These are phyloP conservation scores for Sepiola atlantica DNA, from an alignment of 2,888 invertebrate species.

Conservation along the genomic window DNA sequence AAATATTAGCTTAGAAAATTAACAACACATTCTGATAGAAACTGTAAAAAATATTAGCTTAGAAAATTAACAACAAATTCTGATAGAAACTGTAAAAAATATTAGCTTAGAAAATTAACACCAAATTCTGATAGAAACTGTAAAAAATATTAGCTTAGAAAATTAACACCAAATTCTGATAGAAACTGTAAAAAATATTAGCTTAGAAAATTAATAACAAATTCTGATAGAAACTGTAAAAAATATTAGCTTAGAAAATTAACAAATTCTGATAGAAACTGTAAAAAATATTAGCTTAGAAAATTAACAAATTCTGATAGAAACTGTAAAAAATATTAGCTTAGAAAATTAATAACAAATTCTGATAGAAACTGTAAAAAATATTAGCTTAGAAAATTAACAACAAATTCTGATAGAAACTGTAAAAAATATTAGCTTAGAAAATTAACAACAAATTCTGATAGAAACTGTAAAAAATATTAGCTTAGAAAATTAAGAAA, in stretches of 20 bases:
- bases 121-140: no score
- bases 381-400: neutral
- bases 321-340: neutral
- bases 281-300: neutral
- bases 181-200: no score
- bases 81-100: no score
- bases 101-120: neutral
- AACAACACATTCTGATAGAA: no score
- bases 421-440: neutral
- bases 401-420: no score
- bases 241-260: neutral
- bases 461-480: no score
- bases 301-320: neutral
- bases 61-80: neutral
- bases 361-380: no score
- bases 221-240: no score
- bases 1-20: neutral
- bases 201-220: neutral
- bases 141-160: neutral
- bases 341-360: neutral
- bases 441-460: neutral
- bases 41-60: neutral
- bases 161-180: neutral
- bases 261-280: no score
- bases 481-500: neutral